phyloP scores from a whole-genome alignment of 2,888 invertebrate genomes.

The Nemapogon koenigi region DNA sequence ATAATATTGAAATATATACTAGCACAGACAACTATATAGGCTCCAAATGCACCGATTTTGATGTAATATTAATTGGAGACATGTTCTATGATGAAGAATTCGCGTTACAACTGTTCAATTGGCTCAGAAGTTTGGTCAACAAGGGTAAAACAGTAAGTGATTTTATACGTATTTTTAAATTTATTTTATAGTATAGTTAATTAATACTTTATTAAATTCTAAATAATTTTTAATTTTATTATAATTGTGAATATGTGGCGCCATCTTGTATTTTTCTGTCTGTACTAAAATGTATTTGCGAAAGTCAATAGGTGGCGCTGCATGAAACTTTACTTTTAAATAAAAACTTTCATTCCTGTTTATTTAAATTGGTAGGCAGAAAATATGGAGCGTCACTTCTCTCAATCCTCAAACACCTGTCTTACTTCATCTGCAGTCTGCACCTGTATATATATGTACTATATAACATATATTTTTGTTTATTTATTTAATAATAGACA shows the following conservation, averaged over 20 bases:
- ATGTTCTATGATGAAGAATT: conserved; percentile 72
- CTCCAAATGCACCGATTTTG: conserved; percentile 37
- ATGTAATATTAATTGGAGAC: conserved; percentile 71
- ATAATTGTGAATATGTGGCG: no score
- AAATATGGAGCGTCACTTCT: no score
- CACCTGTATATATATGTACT: no score
- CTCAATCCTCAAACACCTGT: no score
- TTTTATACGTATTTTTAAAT: background rate
- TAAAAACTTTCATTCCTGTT: no score
- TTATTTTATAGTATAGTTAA: background rate
- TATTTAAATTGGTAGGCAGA: no score
- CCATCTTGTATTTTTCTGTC: conserved; percentile 4
- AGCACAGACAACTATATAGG: conserved; percentile 50
- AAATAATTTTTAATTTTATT: background rate
- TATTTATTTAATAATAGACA: no score
- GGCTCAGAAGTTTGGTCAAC: conserved; percentile 43
- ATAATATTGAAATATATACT: conserved; percentile 39
- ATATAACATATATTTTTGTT: no score
- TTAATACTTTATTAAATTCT: background rate
- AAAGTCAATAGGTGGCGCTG: no score
- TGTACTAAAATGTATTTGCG: no score
- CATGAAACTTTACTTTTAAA: no score
- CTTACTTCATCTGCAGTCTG: no score
- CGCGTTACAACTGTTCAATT: conserved; percentile 52
- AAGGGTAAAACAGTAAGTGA: conserved; percentile 36